Evolutionary conservation across 2,888 invertebrate species (phyloP).

Genomic region (Endomychus coccineus): DNA sequence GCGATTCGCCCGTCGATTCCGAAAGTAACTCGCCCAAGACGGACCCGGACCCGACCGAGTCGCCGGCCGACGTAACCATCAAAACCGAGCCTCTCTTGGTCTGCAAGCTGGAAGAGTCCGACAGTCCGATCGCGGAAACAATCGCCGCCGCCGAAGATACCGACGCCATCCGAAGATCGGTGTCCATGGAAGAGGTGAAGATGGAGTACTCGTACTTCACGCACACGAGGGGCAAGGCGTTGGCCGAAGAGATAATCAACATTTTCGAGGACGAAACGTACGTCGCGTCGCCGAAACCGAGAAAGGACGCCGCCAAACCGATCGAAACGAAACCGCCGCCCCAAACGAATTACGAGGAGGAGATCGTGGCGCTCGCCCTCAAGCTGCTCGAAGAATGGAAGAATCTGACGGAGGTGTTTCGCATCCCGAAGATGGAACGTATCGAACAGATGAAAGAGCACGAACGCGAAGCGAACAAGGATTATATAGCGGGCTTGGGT

Average conservation of each 20-base stretch:
- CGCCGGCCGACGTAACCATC: background rate
- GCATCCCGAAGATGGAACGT: slow-evolving; percentile 89
- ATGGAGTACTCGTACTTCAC: slow-evolving; percentile 11
- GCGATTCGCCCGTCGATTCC: slow-evolving; percentile 39
- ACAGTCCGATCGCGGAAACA: slow-evolving; percentile 7
- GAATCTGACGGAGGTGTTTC: slow-evolving; percentile 68
- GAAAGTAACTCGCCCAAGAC: slow-evolving; percentile 39
- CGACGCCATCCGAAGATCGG: slow-evolving; percentile 25
- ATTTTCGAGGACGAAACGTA: slow-evolving; percentile 25
- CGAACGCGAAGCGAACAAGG: slow-evolving; percentile 77
- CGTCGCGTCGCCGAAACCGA: slow-evolving; percentile 13
- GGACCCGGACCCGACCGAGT: slow-evolving; percentile 21
- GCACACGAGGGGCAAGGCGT: slow-evolving; percentile 13
- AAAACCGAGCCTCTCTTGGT: too few species aligned
- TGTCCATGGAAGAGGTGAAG: slow-evolving; percentile 25
- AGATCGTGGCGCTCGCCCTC: slow-evolving; percentile 53
- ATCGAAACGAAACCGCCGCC: slow-evolving; percentile 6
- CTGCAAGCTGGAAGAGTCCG: background rate
- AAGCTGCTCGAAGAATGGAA: slow-evolving; percentile 70
- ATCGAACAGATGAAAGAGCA: slow-evolving; percentile 94
- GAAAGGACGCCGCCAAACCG: slow-evolving; percentile 18
- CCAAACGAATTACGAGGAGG: slow-evolving; percentile 37
- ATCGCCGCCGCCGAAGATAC: slow-evolving; percentile 11
- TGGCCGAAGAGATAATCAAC: slow-evolving; percentile 17
- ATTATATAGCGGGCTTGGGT: slow-evolving; percentile 24